Base-by-base conservation (phyloP, 2,797 vertebrate genomes). In the Dendrocincla fuliginosa region DNA sequence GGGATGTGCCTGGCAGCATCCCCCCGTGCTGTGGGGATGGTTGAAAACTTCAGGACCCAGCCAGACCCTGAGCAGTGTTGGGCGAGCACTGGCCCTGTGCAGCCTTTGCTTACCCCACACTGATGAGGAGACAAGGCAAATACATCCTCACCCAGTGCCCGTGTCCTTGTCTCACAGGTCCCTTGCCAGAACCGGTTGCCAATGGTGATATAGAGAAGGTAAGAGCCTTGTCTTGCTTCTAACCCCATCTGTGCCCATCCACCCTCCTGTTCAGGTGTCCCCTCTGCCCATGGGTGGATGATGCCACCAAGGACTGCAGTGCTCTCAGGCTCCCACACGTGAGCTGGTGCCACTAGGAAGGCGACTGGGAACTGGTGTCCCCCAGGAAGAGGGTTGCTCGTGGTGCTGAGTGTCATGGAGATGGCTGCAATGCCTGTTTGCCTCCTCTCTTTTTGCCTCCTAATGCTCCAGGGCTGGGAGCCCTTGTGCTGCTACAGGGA, bases 161-260 rank as follows among this genome's bases (percentile, higher is more conserved):
- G 0, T 73, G 65, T 96, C 81, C 30, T 82, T 24, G 5, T 78
- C 67, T 65, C 5, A 9, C 97, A 99, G 99, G 99, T 98, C 98
- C 98, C 19, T 96, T 99, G 97, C 99, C 99, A 52, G 98, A 99
- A 93, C 98, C 98, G 24, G 95, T 98, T 73, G 79, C 98, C 90
- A 99, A 99, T 47, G 99, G 99, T 18, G 98, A 98, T 50, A 91
- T 98, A 89, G 98, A 98, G 95, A 99, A 99, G 99, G 99, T 99
- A 98, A 99, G 91, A 71, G 10, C 46, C 15, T 89, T 2, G 0
- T 53, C 23, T 55, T 56, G 39, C 50, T 82, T 84, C 39, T 57
- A 42, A 65, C 78, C 53, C 57, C 25, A 4, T 35, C 20, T 25
- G 0, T 59, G 14, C 53, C n/a, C 4, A 9, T 55, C 46, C 69